phyloP scores from a whole-genome alignment of 2,888 invertebrate genomes.

The Rhingia campestris region DNA sequence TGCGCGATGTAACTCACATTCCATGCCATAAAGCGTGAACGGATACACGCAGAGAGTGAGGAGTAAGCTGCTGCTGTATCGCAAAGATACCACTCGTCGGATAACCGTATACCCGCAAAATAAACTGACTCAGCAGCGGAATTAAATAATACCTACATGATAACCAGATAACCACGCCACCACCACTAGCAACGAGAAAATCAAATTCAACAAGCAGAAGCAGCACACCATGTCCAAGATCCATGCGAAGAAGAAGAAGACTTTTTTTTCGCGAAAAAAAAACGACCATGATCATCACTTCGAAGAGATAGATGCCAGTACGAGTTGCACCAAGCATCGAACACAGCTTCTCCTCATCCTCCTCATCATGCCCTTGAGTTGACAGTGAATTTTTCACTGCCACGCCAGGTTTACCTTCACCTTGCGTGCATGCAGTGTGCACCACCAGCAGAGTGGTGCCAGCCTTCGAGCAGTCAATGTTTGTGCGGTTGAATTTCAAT shows the following conservation, averaged over 20 bases:
- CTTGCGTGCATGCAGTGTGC: conserved; percentile 35
- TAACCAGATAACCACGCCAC: conserved; percentile 44
- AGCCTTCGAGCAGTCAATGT: neutral
- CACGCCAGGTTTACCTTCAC: conserved; percentile 63
- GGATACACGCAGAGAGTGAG: conserved; percentile 26
- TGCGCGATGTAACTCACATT: conserved; percentile 40
- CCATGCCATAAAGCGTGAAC: conserved; percentile 55
- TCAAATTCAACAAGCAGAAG: conserved; percentile 26
- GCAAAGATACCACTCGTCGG: conserved; percentile 26
- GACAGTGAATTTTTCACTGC: conserved; percentile 59
- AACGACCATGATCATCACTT: conserved; percentile 34
- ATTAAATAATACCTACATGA: conserved; percentile 57
- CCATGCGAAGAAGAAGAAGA: conserved; percentile 2
- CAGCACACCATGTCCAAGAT: neutral
- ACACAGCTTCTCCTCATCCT: neutral
- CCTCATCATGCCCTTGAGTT: conserved; percentile 20
- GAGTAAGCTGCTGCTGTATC: neutral
- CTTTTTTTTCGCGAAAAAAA: conserved; percentile 11
- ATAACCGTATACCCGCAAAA: conserved; percentile 64
- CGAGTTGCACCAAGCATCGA: conserved; percentile 7
- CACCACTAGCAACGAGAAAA: conserved; percentile 7
- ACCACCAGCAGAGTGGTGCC: neutral
- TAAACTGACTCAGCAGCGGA: conserved; percentile 40
- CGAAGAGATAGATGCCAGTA: conserved; percentile 35
- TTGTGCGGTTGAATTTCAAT: conserved; percentile 39